Conservation (phyloP, 2,888 invertebrate species). For the Microctonus brassicae region DNA sequence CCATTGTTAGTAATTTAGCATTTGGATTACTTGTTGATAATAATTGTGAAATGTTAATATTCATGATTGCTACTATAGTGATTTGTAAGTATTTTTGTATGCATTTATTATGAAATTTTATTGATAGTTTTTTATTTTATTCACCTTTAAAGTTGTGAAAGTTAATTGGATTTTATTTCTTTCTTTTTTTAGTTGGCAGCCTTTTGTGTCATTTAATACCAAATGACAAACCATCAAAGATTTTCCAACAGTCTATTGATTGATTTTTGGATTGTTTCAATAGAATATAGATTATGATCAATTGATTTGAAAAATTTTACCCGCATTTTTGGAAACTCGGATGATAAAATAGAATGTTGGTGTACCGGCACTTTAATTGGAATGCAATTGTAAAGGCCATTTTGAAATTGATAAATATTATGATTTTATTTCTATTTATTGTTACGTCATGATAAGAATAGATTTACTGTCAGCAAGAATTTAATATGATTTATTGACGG, state of each 20-base stretch:
- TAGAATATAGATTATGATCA: too few species aligned
- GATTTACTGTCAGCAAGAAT: too few species aligned
- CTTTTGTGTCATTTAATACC: background rate
- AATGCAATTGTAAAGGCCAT: too few species aligned
- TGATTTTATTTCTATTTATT: too few species aligned
- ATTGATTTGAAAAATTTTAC: too few species aligned
- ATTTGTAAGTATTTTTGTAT: slow-evolving; percentile 68
- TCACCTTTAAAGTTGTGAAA: background rate
- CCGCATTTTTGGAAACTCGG: too few species aligned
- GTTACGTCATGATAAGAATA: too few species aligned
- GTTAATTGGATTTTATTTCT: background rate
- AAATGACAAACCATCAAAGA: background rate
- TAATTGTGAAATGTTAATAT: slow-evolving; percentile 76
- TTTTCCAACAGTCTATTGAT: background rate
- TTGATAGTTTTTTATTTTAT: background rate
- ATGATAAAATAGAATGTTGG: too few species aligned
- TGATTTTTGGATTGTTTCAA: background rate
- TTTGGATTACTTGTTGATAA: slow-evolving; percentile 77
- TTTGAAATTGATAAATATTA: too few species aligned
- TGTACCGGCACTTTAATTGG: too few species aligned
- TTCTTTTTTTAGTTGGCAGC: background rate
- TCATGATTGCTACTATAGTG: slow-evolving; percentile 74
- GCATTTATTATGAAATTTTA: slow-evolving; percentile 2
- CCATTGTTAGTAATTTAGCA: slow-evolving; percentile 76
- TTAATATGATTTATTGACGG: too few species aligned